These are phyloP conservation scores for Hyperoplus lanceolatus DNA, from an alignment of 2,797 vertebrate genomes.

Conservation along the genomic window DNA sequence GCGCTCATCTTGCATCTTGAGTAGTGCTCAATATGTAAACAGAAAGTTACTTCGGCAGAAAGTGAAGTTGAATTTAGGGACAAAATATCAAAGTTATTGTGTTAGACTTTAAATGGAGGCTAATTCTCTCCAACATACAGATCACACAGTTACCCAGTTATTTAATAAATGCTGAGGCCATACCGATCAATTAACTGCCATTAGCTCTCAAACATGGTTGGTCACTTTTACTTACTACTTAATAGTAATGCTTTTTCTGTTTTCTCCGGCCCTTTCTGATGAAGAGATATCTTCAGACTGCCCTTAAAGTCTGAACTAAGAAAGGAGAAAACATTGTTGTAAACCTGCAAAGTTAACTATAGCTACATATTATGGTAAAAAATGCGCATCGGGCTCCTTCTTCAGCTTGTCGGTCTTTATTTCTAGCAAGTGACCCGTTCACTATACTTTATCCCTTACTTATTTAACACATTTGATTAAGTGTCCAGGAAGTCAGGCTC, in stretches of 20 bases:
- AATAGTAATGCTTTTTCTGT: background rate
- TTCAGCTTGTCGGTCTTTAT: no score
- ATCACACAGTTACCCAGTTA: background rate
- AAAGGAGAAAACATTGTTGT: no score
- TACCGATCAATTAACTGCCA: background rate
- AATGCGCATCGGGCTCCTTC: no score
- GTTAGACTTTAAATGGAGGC: background rate
- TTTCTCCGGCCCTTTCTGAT: background rate
- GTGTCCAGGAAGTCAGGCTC: background rate
- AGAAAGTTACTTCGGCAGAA: background rate
- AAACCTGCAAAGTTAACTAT: no score
- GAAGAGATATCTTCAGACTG: background rate
- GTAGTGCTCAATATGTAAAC: background rate
- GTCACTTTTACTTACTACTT: background rate
- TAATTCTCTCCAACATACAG: background rate
- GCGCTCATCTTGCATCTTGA: background rate
- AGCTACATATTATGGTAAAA: no score
- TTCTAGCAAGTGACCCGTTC: no score
- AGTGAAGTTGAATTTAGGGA: background rate
- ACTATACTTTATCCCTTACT: no score
- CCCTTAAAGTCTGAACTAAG: background rate
- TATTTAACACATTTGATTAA: background rate
- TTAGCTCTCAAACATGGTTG: background rate
- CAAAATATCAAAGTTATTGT: background rate
- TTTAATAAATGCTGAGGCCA: background rate